phyloP scores from a whole-genome alignment of 2,888 invertebrate genomes.

The Phytoseiulus persimilis region DNA sequence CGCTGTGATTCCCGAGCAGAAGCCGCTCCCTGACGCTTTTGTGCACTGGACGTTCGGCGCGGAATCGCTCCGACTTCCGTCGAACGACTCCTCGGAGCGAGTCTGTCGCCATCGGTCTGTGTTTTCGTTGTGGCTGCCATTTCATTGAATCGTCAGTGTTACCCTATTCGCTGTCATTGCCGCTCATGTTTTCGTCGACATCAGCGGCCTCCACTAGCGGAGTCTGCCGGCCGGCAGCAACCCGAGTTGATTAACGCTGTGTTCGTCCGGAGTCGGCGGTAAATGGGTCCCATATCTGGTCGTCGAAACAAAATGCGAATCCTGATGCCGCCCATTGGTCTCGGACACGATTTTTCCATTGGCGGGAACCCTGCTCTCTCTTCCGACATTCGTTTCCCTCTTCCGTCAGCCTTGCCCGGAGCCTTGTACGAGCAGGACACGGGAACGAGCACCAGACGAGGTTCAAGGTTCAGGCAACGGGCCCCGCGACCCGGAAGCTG shows the following conservation, averaged over 20 bases:
- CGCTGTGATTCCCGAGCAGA: too few relatives aligned
- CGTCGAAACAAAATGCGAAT: background rate
- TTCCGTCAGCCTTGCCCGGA: background rate
- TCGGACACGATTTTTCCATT: background rate
- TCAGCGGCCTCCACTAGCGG: background rate
- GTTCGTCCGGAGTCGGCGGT: background rate
- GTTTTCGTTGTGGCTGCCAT: background rate
- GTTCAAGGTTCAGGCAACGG: background rate
- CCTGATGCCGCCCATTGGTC: background rate
- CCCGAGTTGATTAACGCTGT: background rate
- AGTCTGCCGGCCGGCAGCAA: background rate
- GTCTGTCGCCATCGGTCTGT: background rate
- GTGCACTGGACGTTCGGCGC: background rate
- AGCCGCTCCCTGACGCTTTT: too few relatives aligned
- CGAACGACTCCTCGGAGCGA: background rate
- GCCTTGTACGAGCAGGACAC: background rate
- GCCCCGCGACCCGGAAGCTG: too few relatives aligned
- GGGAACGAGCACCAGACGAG: background rate
- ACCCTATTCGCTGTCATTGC: background rate
- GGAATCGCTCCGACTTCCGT: background rate
- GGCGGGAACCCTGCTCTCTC: background rate
- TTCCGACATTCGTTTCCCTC: background rate
- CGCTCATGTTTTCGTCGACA: background rate
- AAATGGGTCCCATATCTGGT: constrained; percentile 5
- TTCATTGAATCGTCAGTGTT: background rate